Conservation (phyloP, 2,113 vertebrate genomes). For the Engraulis encrasicolus region DNA sequence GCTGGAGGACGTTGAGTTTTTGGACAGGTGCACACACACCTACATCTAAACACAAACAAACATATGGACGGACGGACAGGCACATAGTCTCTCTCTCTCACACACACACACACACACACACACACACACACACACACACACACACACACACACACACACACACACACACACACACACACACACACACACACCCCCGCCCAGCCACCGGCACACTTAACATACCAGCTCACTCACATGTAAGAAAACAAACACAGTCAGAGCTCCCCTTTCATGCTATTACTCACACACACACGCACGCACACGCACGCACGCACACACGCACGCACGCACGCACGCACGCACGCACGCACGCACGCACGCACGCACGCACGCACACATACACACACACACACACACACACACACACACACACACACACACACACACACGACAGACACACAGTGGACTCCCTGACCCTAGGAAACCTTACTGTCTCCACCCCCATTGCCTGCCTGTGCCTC, state of each 20-base stretch:
- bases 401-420: conserved; percentile 16
- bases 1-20: background rate
- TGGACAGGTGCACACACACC: background rate
- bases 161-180: conserved; percentile 35
- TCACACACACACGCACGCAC: background rate
- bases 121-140: conserved; percentile 29
- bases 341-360: background rate
- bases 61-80: conserved; percentile 26
- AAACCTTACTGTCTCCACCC: no score
- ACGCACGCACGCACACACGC: background rate
- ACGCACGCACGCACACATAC: conserved; percentile 21
- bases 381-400: conserved; percentile 21
- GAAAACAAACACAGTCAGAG: background rate
- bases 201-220: background rate
- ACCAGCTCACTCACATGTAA: conserved; percentile 25
- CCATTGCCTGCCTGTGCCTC: no score
- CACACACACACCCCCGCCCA: background rate
- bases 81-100: background rate
- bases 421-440: no score
- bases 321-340: conserved; percentile 11
- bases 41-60: conserved; percentile 34
- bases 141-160: conserved; percentile 25
- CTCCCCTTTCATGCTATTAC: background rate
- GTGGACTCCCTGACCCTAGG: no score
- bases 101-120: conserved; percentile 31